phyloP scores from a whole-genome alignment of 2,113 vertebrate species.

The Hyperopisus bebe region DNA sequence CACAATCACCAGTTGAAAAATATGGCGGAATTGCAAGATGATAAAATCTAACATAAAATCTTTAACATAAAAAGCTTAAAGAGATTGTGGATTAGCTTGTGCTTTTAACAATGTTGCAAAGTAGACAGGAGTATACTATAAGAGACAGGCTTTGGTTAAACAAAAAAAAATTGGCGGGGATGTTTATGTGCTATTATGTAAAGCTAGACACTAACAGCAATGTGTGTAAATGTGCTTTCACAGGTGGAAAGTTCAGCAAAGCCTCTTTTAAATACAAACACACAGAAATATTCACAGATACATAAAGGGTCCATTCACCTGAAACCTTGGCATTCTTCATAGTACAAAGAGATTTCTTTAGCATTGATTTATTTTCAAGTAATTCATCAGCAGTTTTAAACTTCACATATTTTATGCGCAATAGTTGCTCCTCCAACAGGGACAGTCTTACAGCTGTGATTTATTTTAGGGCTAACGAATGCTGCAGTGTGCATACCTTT shows the following conservation, averaged over 20 bases:
- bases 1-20: neutral
- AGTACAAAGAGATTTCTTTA: slow-evolving; percentile 1
- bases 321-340: neutral
- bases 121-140: neutral
- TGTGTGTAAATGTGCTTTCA: neutral
- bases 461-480: neutral
- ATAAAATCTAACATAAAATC: neutral
- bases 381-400: neutral
- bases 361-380: slow-evolving; percentile 2
- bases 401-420: slow-evolving; percentile 3
- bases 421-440: neutral
- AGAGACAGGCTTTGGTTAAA: neutral
- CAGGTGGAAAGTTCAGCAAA: neutral
- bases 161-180: neutral
- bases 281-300: too few relatives aligned
- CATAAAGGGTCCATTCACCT: neutral
- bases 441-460: neutral
- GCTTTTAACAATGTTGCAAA: neutral
- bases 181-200: neutral
- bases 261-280: neutral
- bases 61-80: neutral
- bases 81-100: neutral
- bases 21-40: neutral
- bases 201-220: neutral
- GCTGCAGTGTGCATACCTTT: neutral